phyloP scores from a whole-genome alignment of 2,113 vertebrate genomes.

The Aspiorhynchus laticeps region DNA sequence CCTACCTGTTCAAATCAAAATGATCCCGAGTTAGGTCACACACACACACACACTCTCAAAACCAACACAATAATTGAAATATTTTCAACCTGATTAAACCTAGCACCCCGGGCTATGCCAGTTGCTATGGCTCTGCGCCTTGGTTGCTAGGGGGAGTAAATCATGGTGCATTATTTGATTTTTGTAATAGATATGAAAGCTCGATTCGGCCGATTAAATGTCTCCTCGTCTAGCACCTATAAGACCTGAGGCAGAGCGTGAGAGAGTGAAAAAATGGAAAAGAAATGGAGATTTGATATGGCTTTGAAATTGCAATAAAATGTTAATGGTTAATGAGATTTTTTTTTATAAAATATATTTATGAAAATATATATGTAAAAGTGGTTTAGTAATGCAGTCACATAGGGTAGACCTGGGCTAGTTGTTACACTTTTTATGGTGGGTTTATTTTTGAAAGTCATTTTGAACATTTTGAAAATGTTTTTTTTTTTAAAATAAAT shows the following conservation, averaged over 20 bases:
- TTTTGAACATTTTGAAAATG: too few relatives aligned
- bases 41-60: conserved; percentile 77
- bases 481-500: neutral
- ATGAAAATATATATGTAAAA: neutral
- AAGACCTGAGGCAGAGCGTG: conserved; percentile 65
- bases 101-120: conserved; percentile 85
- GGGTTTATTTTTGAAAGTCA: neutral
- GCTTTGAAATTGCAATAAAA: conserved; percentile 40
- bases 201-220: conserved; percentile 93
- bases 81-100: conserved; percentile 95
- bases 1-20: conserved; percentile 92
- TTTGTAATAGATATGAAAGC: conserved; percentile 96
- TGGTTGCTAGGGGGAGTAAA: conserved; percentile 94
- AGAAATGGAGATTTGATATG: conserved; percentile 69
- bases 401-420: neutral
- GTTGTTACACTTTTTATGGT: neutral
- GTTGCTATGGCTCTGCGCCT: conserved; percentile 93
- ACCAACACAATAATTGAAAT: conserved; percentile 97
- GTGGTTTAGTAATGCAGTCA: neutral
- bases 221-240: conserved; percentile 92
- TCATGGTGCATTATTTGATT: conserved; percentile 95
- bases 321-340: conserved; percentile 39
- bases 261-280: conserved; percentile 49
- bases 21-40: conserved; percentile 82
- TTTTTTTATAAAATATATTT: conserved; percentile 17